Base-by-base conservation (phyloP, 1,140 invertebrate species). In the Psilanteris sp. region DNA sequence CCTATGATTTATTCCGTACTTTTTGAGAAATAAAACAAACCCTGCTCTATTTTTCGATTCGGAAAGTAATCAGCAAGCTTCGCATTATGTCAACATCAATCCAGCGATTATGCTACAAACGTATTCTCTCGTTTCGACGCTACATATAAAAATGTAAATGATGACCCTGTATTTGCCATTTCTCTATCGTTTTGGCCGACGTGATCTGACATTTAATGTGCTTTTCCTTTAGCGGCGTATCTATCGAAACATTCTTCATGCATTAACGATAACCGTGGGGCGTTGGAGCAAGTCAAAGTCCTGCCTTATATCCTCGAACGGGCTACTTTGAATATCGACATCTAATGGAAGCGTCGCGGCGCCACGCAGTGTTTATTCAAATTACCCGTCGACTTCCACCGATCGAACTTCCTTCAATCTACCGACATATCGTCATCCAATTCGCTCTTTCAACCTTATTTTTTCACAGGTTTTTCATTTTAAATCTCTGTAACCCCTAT, bases 361-460 rank as follows among this genome's bases (percentile, higher is more conserved):
- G 76, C 41, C n/a, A 59, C 36, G 46, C 62, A 48, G 73, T 81
- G 76, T 80, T 80, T 82, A 81, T 81, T 81, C 78, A 82, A 82
- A 82, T 81, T 76, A 76, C 62, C 22, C 44, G 7, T 48, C 48
- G 46, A 13, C 18, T 46, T 9, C 3, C 1, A 15, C 13, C 31
- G 52, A 48, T 64, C 41, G 41, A 72, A 41, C 14, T 11, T 0
- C 27, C 37, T 44, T 6, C 27, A 16, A 43, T 34, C 44, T 50
- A 10, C 20, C 20, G 48, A 46, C 48, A 26, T 24, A 13, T 57
- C 52, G 52, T 73, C 59, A 44, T 59, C 44, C 39, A 37, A 34
- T 61, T 32, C 32, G 10, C 27, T 24, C 26, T 44, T 20, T 59
- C 14, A 13, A 18, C 7, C 15, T 27, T 18, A 34, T 44, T 44